Conservation (phyloP, 2,888 invertebrate species). For the Tholera decimalis region DNA sequence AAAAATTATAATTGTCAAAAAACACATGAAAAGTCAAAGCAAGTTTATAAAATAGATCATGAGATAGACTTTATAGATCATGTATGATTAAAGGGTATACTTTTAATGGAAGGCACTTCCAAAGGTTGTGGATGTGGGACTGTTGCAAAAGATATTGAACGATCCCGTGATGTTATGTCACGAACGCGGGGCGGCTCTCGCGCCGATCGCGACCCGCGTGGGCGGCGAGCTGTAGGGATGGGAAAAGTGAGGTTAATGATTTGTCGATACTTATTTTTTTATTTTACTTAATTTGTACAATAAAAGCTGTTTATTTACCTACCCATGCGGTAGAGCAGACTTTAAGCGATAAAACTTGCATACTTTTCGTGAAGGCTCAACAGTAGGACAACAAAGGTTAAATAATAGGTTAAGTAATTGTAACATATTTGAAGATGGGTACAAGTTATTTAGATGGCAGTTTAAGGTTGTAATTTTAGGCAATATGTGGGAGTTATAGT, state of each 20-base stretch:
- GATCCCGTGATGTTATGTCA: slow-evolving; percentile 87
- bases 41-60: not conserved
- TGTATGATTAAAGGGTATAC: slow-evolving; percentile 57
- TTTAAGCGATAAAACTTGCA: too few relatives aligned
- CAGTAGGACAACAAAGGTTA: too few relatives aligned
- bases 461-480: too few relatives aligned
- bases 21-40: not conserved
- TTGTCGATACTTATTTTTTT: slow-evolving; percentile 45
- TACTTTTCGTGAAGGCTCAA: too few relatives aligned
- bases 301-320: not conserved
- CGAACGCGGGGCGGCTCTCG: slow-evolving; percentile 85
- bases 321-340: too few relatives aligned
- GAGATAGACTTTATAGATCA: not conserved
- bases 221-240: slow-evolving; percentile 81
- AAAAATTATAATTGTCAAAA: too few relatives aligned
- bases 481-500: too few relatives aligned
- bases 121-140: slow-evolving; percentile 82
- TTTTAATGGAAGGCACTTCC: slow-evolving; percentile 66
- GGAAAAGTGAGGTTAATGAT: slow-evolving; percentile 27
- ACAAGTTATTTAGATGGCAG: too few relatives aligned
- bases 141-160: slow-evolving; percentile 88
- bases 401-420: too few relatives aligned
- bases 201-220: slow-evolving; percentile 88
- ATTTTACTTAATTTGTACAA: not conserved
- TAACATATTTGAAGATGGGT: too few relatives aligned